phyloP scores from a whole-genome alignment of 1,140 invertebrate genomes.

The Dysdera silvatica region DNA sequence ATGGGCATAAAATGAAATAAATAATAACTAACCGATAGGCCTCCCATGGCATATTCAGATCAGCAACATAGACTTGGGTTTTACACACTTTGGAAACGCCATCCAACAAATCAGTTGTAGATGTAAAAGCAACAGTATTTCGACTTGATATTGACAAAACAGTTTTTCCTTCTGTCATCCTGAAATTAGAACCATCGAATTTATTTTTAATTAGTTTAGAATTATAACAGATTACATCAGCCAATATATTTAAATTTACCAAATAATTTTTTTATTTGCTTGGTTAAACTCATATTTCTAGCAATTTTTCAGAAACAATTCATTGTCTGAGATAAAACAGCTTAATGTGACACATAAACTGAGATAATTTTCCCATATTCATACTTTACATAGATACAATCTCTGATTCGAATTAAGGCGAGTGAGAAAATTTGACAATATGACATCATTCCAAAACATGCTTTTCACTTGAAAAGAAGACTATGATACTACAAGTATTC shows the following conservation, averaged over 20 bases:
- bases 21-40: conserved; percentile 55
- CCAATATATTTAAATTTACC: neutral
- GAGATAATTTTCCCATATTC: neutral
- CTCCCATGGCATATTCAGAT: conserved; percentile 77
- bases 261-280: neutral
- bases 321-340: neutral
- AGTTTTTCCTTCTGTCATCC: conserved; percentile 48
- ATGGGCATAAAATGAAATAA: no score
- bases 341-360: neutral
- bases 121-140: conserved; percentile 73
- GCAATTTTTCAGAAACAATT: neutral
- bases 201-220: neutral
- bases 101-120: conserved; percentile 60
- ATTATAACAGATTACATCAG: neutral
- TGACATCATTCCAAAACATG: no score
- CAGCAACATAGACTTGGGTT: conserved; percentile 74
- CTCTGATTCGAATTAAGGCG: no score
- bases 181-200: conserved; percentile 30
- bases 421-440: no score
- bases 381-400: no score
- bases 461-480: no score
- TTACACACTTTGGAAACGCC: conserved; percentile 57
- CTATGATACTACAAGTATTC: no score
- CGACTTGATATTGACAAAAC: conserved; percentile 56
- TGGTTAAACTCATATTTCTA: neutral